Base-by-base conservation (phyloP, 2,888 invertebrate genomes). In the Eudemis profundana region DNA sequence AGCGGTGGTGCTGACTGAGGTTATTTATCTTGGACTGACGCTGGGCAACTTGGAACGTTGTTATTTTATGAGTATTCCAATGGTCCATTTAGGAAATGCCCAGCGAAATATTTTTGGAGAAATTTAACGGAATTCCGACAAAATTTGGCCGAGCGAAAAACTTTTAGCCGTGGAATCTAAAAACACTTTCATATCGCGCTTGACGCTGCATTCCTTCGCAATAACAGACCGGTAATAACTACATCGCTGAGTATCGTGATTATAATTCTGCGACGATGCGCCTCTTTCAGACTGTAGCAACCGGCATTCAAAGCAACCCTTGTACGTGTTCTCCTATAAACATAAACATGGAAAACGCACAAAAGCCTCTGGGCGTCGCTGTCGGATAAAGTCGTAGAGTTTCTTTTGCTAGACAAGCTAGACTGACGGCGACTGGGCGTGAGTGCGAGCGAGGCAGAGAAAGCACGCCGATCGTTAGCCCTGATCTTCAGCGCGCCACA, bases 401-500 rank as follows among this genome's bases (percentile, higher is more conserved):
- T 91, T 89, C 89, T 90, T 92, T 91, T 90, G 85, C 87, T 76
- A 85, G 85, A 83, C 83, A 76, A 74, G 78, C 75, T 75, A 68
- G 74, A 72, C 70, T 72, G 78, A 73, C 73, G 72, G 69, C 60
- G 69, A 62, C 68, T 71, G 68, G 74, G 40, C 5, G 21, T 68
- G 75, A 46, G 87, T 78, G 86, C 74, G 88, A 90, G 78, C 56
- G 86, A 79, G 89, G 90, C 74, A 78, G 82, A 76, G 73, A 72
- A 77, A 68, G 74, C 81, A 78, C 84, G 86, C 85, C 90, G 90
- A 92, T 92, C 91, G 92, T 92, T 92, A 92, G 92, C 92, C 91
- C 90, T 92, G 92, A 92, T 92, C 92, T 92, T 92, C 92, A 92
- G 83, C 90, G 90, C 90, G 91, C 91, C 89, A 92, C 92, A 92